A percentile compares a stretch with the other conserved stretches of the same genome.
These are phyloP conservation scores for Ophion ventricosus DNA, from an alignment of 2,888 invertebrate genomes.

Conservation along the genomic window DNA sequence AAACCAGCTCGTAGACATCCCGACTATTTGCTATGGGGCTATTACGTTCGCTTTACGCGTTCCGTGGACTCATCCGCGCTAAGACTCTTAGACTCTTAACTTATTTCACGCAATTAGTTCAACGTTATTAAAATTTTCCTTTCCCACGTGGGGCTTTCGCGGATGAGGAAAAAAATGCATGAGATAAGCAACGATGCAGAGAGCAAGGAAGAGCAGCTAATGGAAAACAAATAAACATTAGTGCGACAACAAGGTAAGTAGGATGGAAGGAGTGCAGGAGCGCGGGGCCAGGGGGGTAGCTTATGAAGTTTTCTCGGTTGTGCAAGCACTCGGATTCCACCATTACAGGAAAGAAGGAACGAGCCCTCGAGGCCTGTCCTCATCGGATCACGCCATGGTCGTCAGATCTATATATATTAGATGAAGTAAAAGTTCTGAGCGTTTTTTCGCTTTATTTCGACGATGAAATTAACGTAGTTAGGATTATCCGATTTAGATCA, in stretches of 20 bases:
- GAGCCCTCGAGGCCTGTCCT: conserved; percentile 37
- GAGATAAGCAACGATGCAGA: conserved; percentile 2
- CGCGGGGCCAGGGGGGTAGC: not conserved
- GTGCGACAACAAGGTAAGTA: conserved; percentile 16
- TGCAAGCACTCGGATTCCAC: conserved; percentile 41
- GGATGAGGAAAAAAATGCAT: conserved; percentile 20
- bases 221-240: conserved; percentile 47
- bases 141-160: conserved; percentile 16
- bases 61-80: not conserved
- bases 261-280: not conserved
- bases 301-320: conserved; percentile 45
- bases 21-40: not conserved
- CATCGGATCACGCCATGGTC: conserved; percentile 28
- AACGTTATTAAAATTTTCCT: conserved; percentile 18
- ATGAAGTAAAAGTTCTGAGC: no score
- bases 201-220: not conserved
- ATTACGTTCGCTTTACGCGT: not conserved
- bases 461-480: no score
- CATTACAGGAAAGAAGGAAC: conserved; percentile 38
- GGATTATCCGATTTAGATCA: no score
- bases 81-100: not conserved
- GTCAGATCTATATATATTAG: not conserved
- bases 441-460: no score
- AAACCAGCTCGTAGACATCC: not conserved
- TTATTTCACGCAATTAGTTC: conserved; percentile 37